Conservation (phyloP, 2,888 invertebrate genomes). For the Philhelius pedissequus region DNA sequence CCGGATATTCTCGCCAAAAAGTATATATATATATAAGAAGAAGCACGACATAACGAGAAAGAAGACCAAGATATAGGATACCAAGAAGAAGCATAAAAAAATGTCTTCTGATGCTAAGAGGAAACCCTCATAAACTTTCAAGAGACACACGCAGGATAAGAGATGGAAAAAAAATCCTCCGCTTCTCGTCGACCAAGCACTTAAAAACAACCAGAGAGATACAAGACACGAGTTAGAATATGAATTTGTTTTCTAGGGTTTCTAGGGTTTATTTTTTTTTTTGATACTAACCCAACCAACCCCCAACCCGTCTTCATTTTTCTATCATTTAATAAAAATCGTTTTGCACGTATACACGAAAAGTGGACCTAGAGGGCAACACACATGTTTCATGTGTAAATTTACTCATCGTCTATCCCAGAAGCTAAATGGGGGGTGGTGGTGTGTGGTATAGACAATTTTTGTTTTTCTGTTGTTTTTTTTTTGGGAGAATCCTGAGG, state of each 20-base stretch:
- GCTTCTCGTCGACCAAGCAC: conserved; percentile 31
- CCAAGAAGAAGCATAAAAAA: conserved; percentile 25
- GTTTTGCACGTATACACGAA: conserved; percentile 62
- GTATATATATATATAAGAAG: background rate
- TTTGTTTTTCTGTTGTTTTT: background rate
- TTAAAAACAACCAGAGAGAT: conserved; percentile 7
- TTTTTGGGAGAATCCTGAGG: background rate
- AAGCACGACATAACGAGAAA: conserved; percentile 40
- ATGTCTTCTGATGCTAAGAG: conserved; percentile 53
- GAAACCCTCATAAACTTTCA: conserved; percentile 64
- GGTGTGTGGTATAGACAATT: too few relatives aligned
- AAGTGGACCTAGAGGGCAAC: conserved; percentile 63
- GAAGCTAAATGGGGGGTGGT: background rate
- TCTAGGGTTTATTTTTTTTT: background rate
- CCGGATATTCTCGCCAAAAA: conserved; percentile 36
- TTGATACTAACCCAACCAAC: background rate
- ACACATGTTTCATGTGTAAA: conserved; percentile 56
- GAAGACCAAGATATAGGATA: background rate
- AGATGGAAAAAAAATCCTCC: conserved; percentile 1
- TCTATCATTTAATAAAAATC: conserved; percentile 63
- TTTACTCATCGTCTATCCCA: conserved; percentile 36
- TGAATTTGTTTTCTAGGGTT: conserved; percentile 33
- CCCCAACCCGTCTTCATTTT: background rate
- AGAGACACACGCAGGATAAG: conserved; percentile 60
- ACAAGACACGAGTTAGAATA: conserved; percentile 37